Percentiles rank a stretch among this genome's conserved stretches.
Conservation (phyloP, 2,797 vertebrate genomes). For the Chaetodon trifasciatus region DNA sequence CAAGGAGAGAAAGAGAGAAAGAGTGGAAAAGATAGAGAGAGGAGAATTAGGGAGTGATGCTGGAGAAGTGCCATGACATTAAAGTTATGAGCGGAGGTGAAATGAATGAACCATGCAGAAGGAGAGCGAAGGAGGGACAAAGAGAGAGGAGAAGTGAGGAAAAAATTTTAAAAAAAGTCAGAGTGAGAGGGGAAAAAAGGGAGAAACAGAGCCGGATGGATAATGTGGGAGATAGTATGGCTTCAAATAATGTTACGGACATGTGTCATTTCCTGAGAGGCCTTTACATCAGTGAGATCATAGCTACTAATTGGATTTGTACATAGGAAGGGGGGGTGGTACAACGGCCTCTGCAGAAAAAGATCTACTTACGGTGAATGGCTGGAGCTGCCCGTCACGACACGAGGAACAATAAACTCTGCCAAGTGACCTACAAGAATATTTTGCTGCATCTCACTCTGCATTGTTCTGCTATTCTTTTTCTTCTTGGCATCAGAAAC, state of each 20-base stretch:
- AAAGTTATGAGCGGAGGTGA: constrained; percentile 59
- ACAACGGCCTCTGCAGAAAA: constrained; percentile 48
- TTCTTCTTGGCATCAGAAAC: constrained; percentile 7
- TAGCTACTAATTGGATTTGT: constrained; percentile 73
- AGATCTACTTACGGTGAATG: constrained; percentile 52
- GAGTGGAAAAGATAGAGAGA: constrained; percentile 31
- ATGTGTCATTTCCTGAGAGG: constrained; percentile 74
- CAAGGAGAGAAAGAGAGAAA: constrained; percentile 55
- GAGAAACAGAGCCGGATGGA: constrained; percentile 30
- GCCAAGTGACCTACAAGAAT: constrained; percentile 11
- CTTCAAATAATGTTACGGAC: constrained; percentile 58
- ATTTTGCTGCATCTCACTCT: neutral
- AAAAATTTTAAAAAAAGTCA: constrained; percentile 5
- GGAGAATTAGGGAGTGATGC: constrained; percentile 49
- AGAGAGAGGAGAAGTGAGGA: neutral
- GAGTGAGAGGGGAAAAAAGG: neutral
- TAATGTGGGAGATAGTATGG: constrained; percentile 55
- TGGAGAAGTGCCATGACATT: constrained; percentile 54
- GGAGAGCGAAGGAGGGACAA: constrained; percentile 5
- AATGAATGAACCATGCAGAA: constrained; percentile 39
- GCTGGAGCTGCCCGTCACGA: constrained; percentile 31
- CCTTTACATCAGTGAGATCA: constrained; percentile 73
- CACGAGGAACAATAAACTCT: constrained; percentile 7
- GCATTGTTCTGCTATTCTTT: constrained; percentile 1
- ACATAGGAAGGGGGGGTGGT: constrained; percentile 43